Evolutionary conservation across 2,888 invertebrate genomes (phyloP).

Genomic region (Malthinus flaveolus): DNA sequence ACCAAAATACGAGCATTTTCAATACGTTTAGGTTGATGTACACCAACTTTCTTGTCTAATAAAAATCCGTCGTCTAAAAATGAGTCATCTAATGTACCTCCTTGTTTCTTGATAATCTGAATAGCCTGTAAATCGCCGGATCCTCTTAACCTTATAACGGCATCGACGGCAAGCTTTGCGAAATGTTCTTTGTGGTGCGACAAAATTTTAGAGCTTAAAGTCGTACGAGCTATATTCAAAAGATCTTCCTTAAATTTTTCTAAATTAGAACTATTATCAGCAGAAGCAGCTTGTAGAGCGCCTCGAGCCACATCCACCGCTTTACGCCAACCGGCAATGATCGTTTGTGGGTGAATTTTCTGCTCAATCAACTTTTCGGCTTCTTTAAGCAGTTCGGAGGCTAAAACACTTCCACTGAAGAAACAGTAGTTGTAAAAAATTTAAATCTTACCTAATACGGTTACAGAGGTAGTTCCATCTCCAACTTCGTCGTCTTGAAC

Average conservation of each 20-base stretch:
- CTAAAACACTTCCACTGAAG: no score
- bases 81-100: conserved; percentile 91
- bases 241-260: conserved; percentile 84
- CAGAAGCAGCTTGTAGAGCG: conserved; percentile 77
- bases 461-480: conserved; percentile 99
- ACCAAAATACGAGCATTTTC: conserved; percentile 97
- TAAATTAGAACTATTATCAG: conserved; percentile 80
- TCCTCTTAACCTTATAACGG: conserved; percentile 91
- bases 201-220: conserved; percentile 96
- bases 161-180: conserved; percentile 92
- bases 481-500: conserved; percentile 99
- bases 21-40: conserved; percentile 94
- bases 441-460: conserved; percentile 70
- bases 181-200: conserved; percentile 97
- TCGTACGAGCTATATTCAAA: conserved; percentile 95
- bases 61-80: conserved; percentile 95
- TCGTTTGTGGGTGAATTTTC: conserved; percentile 97
- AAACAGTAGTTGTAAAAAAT: neutral
- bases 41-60: conserved; percentile 94
- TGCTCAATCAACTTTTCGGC: conserved; percentile 92
- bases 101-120: conserved; percentile 96
- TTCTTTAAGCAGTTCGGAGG: conserved; percentile 91
- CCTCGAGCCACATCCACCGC: conserved; percentile 83
- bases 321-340: conserved; percentile 93
- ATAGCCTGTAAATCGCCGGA: conserved; percentile 95